Conservation (phyloP, 2,888 invertebrate genomes). For the Callyntrura guangdongensis region DNA sequence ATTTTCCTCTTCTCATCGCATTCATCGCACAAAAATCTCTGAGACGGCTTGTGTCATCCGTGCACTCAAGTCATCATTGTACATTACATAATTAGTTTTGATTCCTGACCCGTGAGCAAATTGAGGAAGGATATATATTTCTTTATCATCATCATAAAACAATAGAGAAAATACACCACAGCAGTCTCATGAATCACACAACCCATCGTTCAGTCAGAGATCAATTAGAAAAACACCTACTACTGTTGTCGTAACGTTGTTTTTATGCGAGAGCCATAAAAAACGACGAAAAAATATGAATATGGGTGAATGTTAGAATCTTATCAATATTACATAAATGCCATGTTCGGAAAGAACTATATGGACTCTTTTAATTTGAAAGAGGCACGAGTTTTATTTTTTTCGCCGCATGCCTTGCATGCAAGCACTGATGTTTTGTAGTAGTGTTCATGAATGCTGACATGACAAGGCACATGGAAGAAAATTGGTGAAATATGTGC, state of each 20-base stretch:
- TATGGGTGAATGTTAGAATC: not conserved
- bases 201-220: not conserved
- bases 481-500: constrained; percentile 38
- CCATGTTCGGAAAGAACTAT: not conserved
- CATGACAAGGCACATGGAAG: constrained; percentile 17
- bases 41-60: not conserved
- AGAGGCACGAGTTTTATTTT: not conserved
- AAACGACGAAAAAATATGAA: not conserved
- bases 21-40: not conserved
- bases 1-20: not conserved
- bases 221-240: constrained; percentile 22
- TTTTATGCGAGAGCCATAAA: not conserved
- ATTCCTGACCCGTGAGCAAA: constrained; percentile 58
- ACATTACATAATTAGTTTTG: constrained; percentile 52
- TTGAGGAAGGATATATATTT: constrained; percentile 48
- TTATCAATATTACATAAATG: not conserved
- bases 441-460: not conserved
- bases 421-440: not conserved
- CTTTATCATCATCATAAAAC: not conserved
- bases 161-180: no score
- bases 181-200: not conserved
- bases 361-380: not conserved
- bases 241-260: not conserved
- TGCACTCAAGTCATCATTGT: not conserved
- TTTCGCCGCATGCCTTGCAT: not conserved